Conservation (phyloP, 2,888 invertebrate genomes). For the Microlaimidae sp. region DNA sequence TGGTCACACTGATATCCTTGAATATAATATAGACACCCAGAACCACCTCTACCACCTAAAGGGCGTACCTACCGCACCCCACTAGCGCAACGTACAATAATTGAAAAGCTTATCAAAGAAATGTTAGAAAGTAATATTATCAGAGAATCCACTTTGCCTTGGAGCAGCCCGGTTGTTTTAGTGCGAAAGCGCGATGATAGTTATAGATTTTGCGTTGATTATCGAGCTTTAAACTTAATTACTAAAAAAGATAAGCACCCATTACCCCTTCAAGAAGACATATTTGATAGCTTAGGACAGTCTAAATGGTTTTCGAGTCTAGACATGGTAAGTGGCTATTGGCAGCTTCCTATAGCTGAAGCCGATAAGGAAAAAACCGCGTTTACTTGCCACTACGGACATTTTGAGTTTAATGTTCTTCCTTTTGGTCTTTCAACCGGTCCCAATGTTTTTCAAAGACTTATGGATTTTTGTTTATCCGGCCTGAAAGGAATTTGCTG, state of each 20-base stretch:
- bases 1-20: no score
- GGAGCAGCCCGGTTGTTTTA: neutral
- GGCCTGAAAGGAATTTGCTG: neutral
- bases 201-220: slow-evolving; percentile 16
- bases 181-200: slow-evolving; percentile 12
- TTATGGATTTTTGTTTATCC: slow-evolving; percentile 10
- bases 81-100: neutral
- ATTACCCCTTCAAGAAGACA: slow-evolving; percentile 11
- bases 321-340: slow-evolving; percentile 16
- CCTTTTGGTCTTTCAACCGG: slow-evolving; percentile 16
- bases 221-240: slow-evolving; percentile 13
- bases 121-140: neutral
- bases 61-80: slow-evolving; percentile 5
- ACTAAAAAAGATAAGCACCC: slow-evolving; percentile 7
- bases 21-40: no score
- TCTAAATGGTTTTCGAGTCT: slow-evolving; percentile 10
- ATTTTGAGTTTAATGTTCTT: slow-evolving; percentile 12
- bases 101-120: neutral
- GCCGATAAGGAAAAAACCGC: slow-evolving; percentile 12
- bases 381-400: slow-evolving; percentile 12
- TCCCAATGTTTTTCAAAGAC: slow-evolving; percentile 14
- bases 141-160: neutral
- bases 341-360: slow-evolving; percentile 12
- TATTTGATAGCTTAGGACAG: slow-evolving; percentile 11
- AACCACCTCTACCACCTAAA: neutral